Evolutionary conservation across 2,113 vertebrate genomes (phyloP), one percentile per base, ranked within the genome.

Genomic region (Empidonax alnorum): DNA sequence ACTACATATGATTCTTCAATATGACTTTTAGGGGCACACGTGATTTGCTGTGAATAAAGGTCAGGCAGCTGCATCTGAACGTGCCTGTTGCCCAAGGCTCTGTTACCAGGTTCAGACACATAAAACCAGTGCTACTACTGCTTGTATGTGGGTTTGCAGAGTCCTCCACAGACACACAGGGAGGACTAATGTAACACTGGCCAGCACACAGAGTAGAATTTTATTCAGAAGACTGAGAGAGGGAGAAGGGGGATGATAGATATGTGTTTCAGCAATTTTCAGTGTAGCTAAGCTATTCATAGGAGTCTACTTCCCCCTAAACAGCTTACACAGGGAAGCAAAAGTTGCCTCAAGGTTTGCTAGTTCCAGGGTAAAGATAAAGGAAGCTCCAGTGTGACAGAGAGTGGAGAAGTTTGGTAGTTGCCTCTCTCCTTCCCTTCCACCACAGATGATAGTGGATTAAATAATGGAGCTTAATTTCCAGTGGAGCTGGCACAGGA

Each of bases 131-230:
- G 9, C 17, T 30, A 15, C 61, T 44, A 56, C 28, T 81, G 31
- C 30, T 47, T 28, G 0, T 12, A 17, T 2, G 1, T 0, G 13
- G 14, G 4, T 55, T 71, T 77, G 28, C 47, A 53, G 63, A 20
- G 37, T 31, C 28, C 35, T 88, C 10, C 56, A 23, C 52, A 71
- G 50, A 28, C n/a, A 44, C 27, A 27, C 21, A 39, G 28, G 14
- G 35, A 55, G 53, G 30, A 30, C 5, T 44, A 31, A 50, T 3
- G 17, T 28, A 75, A 53, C 30, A 5, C 28, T 7, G 6, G 19
- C 5, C 63, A 37, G 53, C 27, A 50, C 41, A 23, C 8, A 3
- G 28, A 25, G 8, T 6, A 14, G 8, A 8, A 52, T 55, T 72
- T 72, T 39, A 79, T 24, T 62, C 14, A 27, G 58, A 73, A n/a